phyloP scores from a whole-genome alignment of 2,888 invertebrate species.

The Acanthococcus lagerstroemiae region DNA sequence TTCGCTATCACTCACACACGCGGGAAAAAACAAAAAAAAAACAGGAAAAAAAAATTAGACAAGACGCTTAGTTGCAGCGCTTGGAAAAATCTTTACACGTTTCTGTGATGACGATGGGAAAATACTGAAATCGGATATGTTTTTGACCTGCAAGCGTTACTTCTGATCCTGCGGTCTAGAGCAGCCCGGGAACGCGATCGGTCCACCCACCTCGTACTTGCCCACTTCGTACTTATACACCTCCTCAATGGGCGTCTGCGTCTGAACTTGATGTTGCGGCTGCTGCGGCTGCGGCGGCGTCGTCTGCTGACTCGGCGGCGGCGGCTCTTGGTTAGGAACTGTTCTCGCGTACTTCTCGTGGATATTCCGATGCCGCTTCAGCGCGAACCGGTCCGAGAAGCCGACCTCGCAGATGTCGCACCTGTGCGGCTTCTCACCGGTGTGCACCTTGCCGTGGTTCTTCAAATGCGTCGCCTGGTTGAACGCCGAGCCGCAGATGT shows the following conservation, averaged over 20 bases:
- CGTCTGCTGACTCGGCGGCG: slow-evolving; percentile 36
- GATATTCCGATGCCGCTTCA: slow-evolving; percentile 75
- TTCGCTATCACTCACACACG: too few relatives aligned
- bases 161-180: slow-evolving; percentile 37
- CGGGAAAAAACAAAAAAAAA: too few relatives aligned
- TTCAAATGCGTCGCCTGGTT: slow-evolving; percentile 81
- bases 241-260: slow-evolving; percentile 33
- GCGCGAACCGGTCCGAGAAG: slow-evolving; percentile 75
- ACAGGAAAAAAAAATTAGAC: neutral
- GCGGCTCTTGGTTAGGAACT: slow-evolving; percentile 37
- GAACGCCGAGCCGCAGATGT: slow-evolving; percentile 79
- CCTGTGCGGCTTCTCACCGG: slow-evolving; percentile 70
- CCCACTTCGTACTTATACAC: slow-evolving; percentile 39
- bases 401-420: slow-evolving; percentile 77
- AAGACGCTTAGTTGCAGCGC: neutral
- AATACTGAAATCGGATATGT: neutral
- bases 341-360: slow-evolving; percentile 69
- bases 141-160: neutral
- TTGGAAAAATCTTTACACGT: neutral
- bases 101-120: neutral
- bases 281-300: slow-evolving; percentile 29
- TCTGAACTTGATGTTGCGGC: slow-evolving; percentile 30
- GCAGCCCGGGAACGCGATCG: slow-evolving; percentile 39
- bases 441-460: slow-evolving; percentile 76
- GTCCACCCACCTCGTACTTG: slow-evolving; percentile 39